phyloP scores from a whole-genome alignment of 2,113 vertebrate genomes.

The Myanophis thanlyinensis region DNA sequence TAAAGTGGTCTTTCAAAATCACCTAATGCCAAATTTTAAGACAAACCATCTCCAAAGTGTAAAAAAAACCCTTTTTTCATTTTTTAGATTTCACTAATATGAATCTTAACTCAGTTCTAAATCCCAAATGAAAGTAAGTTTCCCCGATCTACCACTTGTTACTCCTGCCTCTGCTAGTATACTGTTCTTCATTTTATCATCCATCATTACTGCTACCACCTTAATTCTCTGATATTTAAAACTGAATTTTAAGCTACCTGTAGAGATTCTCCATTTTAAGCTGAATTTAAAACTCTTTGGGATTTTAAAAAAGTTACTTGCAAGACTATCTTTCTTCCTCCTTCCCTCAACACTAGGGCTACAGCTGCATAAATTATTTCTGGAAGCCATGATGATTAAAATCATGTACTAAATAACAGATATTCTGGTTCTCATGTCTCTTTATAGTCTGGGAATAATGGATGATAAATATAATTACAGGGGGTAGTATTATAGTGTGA shows the following conservation, averaged over 20 bases:
- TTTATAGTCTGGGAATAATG: slow-evolving; percentile 22
- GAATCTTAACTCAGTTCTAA: neutral
- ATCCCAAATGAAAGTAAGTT: neutral
- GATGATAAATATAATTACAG: slow-evolving; percentile 1
- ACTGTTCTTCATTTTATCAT: neutral
- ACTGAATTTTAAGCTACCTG: neutral
- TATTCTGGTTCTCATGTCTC: neutral
- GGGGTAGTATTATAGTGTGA: neutral
- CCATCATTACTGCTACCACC: no score
- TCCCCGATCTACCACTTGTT: neutral
- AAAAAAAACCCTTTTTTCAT: slow-evolving; percentile 1
- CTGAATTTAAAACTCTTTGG: neutral
- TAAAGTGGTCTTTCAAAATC: slow-evolving; percentile 8
- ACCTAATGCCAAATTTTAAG: slow-evolving; percentile 22
- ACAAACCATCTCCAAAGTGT: slow-evolving; percentile 10
- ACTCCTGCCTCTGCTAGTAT: neutral
- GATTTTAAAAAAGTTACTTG: neutral
- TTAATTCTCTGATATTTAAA: neutral
- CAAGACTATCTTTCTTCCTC: neutral
- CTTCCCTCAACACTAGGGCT: neutral
- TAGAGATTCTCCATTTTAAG: neutral
- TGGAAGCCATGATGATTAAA: neutral
- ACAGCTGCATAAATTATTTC: neutral
- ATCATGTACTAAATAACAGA: slow-evolving; percentile 2
- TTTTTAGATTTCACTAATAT: neutral